Evolutionary conservation across 2,113 vertebrate species (phyloP).

Genomic region (Grammomys surdaster): DNA sequence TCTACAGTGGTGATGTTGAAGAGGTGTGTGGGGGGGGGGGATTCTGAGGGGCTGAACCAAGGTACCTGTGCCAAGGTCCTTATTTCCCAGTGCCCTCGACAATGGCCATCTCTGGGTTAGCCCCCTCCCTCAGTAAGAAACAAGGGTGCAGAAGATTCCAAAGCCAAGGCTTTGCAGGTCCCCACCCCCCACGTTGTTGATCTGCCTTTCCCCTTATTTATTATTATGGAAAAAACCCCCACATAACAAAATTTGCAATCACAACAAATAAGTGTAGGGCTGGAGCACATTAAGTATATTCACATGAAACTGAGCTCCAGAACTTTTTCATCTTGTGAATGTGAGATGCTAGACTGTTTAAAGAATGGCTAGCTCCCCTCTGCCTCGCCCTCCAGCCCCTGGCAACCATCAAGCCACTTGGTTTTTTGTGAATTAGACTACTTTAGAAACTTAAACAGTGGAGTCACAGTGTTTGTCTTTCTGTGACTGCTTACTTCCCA

Average conservation of each 20-base stretch:
- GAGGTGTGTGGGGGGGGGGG: neutral
- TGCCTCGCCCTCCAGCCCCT: neutral
- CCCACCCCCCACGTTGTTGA: neutral
- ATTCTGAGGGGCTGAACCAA: neutral
- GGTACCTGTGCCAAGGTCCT: constrained; percentile 50
- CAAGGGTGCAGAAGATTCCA: neutral
- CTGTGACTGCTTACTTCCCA: neutral
- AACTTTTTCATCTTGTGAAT: constrained; percentile 27
- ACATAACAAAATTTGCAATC: neutral
- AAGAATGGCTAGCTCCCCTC: neutral
- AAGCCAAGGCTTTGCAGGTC: neutral
- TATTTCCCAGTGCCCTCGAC: constrained; percentile 38
- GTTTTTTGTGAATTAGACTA: neutral
- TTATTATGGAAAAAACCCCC: neutral
- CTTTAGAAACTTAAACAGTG: neutral
- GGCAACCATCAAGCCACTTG: neutral
- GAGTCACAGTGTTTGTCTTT: neutral
- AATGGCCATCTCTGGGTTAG: constrained; percentile 37
- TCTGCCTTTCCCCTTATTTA: neutral
- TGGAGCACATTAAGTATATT: neutral
- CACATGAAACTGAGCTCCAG: neutral
- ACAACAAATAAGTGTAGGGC: neutral
- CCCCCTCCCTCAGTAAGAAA: neutral
- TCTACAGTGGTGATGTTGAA: neutral
- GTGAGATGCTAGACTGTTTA: neutral